A percentile compares a stretch with the other conserved stretches of the same genome.
Evolutionary conservation across 2,797 vertebrate species (phyloP).

Genomic region (Tapera naevia): DNA sequence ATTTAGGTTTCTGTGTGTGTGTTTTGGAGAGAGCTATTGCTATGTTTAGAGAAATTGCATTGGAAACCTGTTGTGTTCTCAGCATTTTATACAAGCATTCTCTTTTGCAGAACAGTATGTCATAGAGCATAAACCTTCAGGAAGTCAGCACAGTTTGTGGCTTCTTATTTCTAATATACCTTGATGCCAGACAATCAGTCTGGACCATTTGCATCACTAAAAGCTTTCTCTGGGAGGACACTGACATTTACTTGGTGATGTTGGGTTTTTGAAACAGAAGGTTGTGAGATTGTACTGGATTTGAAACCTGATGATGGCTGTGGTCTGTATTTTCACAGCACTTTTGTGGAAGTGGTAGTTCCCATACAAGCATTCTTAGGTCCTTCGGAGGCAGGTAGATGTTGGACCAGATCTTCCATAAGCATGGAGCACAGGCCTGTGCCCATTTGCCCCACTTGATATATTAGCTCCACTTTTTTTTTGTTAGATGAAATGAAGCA

Average conservation of each 20-base stretch:
- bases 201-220: neutral
- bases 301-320: neutral
- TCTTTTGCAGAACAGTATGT: neutral
- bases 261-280: neutral
- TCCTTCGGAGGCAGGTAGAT: neutral
- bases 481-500: neutral
- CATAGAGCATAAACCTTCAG: neutral
- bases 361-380: neutral
- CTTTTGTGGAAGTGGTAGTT: neutral
- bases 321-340: neutral
- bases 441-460: neutral
- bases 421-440: neutral
- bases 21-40: neutral
- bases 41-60: slow-evolving; percentile 2
- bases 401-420: neutral
- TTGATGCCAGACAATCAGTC: slow-evolving; percentile 18
- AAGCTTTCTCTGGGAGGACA: neutral
- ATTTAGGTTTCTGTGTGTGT: neutral
- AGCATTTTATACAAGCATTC: slow-evolving; percentile 32
- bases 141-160: neutral
- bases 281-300: neutral
- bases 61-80: slow-evolving; percentile 36
- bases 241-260: neutral
- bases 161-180: neutral
- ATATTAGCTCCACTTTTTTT: neutral